Conservation (phyloP, 2,888 invertebrate species). For the Ecdyonurus torrentis region DNA sequence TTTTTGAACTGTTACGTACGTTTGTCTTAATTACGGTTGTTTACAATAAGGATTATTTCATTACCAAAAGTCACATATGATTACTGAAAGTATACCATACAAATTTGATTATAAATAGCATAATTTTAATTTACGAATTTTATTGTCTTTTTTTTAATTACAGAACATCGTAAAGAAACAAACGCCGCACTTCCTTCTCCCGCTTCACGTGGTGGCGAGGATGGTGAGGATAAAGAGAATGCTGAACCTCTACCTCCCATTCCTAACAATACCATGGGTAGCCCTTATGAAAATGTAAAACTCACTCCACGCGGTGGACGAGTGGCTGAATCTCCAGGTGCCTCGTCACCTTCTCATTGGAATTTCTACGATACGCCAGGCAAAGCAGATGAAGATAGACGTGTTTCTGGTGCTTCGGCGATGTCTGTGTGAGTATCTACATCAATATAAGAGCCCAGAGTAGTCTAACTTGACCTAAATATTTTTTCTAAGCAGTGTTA, state of each 20-base stretch:
- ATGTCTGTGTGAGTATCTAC: conserved; percentile 35
- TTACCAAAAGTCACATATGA: background rate
- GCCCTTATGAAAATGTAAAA: conserved; percentile 45
- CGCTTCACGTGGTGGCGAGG: background rate
- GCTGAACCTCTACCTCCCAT: conserved; percentile 40
- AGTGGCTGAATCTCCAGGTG: background rate
- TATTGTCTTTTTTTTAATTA: background rate
- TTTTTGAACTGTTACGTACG: too few relatives aligned
- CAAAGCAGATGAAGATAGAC: conserved; percentile 23
- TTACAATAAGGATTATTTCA: background rate
- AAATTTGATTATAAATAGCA: background rate
- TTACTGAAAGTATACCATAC: background rate
- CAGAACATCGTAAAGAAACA: conserved; percentile 1
- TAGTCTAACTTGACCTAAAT: too few relatives aligned
- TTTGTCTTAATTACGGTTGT: too few relatives aligned
- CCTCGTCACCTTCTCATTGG: conserved; percentile 35
- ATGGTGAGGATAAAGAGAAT: conserved; percentile 10
- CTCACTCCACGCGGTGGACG: conserved; percentile 23
- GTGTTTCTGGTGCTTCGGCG: conserved; percentile 38
- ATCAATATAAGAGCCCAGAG: conserved; percentile 24
- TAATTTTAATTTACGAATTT: background rate
- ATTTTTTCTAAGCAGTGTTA: too few relatives aligned
- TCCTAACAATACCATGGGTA: conserved; percentile 42
- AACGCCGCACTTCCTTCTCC: background rate
- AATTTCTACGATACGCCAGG: conserved; percentile 27